phyloP scores from a whole-genome alignment of 2,888 invertebrate genomes.

The Rutpela maculata region DNA sequence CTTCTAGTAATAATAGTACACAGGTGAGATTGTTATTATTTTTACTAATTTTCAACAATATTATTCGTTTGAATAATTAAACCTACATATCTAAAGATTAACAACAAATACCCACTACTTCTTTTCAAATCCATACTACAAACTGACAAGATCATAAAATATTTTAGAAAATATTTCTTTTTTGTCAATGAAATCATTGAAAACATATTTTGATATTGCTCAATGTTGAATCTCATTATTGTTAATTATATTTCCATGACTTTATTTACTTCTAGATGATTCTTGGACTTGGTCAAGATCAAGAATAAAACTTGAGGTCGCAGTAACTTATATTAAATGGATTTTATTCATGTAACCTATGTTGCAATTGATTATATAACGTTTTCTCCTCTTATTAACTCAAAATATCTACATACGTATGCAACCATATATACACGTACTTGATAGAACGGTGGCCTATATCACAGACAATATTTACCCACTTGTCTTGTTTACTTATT shows the following conservation, averaged over 20 bases:
- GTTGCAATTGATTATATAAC: slow-evolving; percentile 23
- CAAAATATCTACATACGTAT: background rate
- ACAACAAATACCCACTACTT: too few relatives aligned
- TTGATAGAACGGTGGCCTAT: background rate
- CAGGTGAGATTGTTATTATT: slow-evolving; percentile 78
- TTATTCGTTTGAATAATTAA: background rate
- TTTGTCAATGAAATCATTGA: background rate
- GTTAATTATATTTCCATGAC: slow-evolving; percentile 31
- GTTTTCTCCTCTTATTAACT: background rate
- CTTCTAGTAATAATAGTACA: slow-evolving; percentile 85
- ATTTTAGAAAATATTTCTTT: background rate
- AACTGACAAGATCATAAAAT: too few relatives aligned
- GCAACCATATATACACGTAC: slow-evolving; percentile 36
- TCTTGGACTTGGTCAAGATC: slow-evolving; percentile 52
- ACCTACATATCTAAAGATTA: background rate
- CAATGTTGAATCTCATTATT: slow-evolving; percentile 7
- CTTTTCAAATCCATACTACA: background rate
- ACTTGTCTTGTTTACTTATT: too few relatives aligned
- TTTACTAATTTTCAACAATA: background rate
- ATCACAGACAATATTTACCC: too few relatives aligned
- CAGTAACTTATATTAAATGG: slow-evolving; percentile 20
- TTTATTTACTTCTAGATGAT: slow-evolving; percentile 38
- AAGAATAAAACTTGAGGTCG: slow-evolving; percentile 46
- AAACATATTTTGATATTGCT: background rate
- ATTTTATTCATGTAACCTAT: slow-evolving; percentile 38